Conservation (phyloP, 2,797 vertebrate species). For the Tenualosa ilisha region DNA sequence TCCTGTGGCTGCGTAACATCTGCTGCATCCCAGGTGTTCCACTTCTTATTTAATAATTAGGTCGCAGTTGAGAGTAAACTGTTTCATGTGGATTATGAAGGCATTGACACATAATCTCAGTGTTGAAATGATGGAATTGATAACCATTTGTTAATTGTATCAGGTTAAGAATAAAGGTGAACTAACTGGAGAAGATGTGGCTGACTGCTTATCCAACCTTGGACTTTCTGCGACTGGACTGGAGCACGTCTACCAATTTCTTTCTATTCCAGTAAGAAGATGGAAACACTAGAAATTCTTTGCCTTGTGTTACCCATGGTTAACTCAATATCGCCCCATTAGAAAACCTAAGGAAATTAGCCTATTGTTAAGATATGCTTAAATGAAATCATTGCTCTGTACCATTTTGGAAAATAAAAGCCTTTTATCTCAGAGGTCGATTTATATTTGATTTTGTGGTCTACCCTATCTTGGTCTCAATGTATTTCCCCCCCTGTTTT, state of each 20-base stretch:
- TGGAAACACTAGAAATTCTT: background rate
- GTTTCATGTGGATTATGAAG: background rate
- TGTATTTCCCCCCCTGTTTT: conserved; percentile 27
- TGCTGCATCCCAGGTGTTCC: background rate
- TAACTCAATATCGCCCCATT: conserved; percentile 10
- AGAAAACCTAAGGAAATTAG: background rate
- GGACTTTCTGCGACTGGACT: conserved; percentile 75
- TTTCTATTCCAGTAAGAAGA: conserved; percentile 79
- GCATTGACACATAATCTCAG: background rate
- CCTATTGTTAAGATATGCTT: background rate
- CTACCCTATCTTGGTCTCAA: conserved; percentile 24
- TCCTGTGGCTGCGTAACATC: no score
- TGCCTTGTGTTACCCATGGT: background rate
- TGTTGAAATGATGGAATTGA: background rate
- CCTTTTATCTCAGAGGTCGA: background rate
- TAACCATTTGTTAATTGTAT: background rate
- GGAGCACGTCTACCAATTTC: conserved; percentile 75
- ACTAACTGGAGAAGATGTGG: conserved; percentile 72
- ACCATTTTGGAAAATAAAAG: background rate
- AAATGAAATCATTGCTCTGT: background rate
- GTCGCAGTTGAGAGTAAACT: background rate
- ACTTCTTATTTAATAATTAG: no score
- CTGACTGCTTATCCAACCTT: conserved; percentile 70
- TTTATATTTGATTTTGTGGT: conserved; percentile 37
- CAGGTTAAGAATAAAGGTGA: conserved; percentile 66